A percentile compares a stretch with the other conserved stretches of the same genome.
phyloP scores from a whole-genome alignment of 2,113 vertebrate genomes.

The Eudyptes chrysolophus region DNA sequence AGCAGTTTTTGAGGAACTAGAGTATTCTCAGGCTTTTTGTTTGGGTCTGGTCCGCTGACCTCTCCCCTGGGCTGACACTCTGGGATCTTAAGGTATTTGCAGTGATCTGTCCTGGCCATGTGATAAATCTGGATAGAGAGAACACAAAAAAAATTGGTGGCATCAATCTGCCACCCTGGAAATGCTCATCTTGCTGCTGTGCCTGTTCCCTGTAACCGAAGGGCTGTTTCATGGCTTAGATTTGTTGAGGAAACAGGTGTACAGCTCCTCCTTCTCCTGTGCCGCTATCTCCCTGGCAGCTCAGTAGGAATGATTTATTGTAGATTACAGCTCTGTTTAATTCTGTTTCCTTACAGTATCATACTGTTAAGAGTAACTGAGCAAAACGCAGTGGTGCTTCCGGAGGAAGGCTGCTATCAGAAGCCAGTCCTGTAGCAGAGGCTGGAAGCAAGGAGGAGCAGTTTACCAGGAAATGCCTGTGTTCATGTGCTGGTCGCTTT shows the following conservation, averaged over 20 bases:
- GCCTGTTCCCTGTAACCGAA: neutral
- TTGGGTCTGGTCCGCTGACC: neutral
- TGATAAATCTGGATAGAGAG: neutral
- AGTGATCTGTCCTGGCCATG: neutral
- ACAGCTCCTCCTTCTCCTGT: neutral
- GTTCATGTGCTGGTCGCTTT: neutral
- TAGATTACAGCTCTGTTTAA: neutral
- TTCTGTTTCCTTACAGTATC: neutral
- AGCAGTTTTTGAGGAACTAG: neutral
- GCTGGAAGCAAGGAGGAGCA: slow-evolving; percentile 5
- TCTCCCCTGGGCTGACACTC: neutral
- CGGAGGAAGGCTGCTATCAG: neutral
- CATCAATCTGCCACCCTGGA: neutral
- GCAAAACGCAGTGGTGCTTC: neutral
- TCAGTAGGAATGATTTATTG: neutral
- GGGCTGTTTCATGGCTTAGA: neutral
- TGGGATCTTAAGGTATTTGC: neutral
- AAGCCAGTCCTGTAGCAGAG: neutral
- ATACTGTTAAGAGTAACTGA: neutral
- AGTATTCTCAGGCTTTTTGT: neutral
- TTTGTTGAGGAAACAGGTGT: neutral
- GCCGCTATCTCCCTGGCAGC: neutral
- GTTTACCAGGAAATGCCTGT: slow-evolving; percentile 34
- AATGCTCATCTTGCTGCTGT: neutral
- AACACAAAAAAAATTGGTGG: neutral